These are phyloP conservation scores for Epinotia nisella DNA, from an alignment of 2,888 invertebrate species.

Conservation along the genomic window DNA sequence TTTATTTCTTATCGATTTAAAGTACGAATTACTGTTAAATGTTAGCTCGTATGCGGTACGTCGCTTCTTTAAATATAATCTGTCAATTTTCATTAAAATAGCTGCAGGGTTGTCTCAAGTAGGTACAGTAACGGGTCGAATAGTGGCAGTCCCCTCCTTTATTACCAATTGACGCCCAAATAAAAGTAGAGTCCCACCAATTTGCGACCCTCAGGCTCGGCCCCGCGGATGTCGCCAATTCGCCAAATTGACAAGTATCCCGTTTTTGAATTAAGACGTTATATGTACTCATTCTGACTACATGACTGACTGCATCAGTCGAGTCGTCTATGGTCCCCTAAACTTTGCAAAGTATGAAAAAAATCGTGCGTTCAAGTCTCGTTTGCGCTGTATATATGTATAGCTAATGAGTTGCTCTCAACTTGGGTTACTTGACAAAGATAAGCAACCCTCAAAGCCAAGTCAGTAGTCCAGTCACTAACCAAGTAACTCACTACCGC, in stretches of 20 bases:
- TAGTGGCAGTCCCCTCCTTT: conserved; percentile 39
- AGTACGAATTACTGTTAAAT: no score
- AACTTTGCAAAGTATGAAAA: no score
- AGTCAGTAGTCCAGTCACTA: conserved; percentile 38
- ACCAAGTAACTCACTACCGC: conserved; percentile 19
- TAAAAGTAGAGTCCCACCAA: conserved; percentile 63
- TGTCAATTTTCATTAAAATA: conserved; percentile 1
- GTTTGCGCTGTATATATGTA: no score
- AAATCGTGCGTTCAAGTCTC: no score
- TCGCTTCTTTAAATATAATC: neutral
- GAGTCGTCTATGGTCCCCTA: no score
- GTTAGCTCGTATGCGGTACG: neutral
- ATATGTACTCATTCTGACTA: conserved; percentile 8
- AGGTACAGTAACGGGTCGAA: conserved; percentile 18
- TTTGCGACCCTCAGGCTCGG: conserved; percentile 63
- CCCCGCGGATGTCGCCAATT: conserved; percentile 72
- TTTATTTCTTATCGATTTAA: neutral
- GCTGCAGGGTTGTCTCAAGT: conserved; percentile 13
- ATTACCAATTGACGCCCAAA: conserved; percentile 60
- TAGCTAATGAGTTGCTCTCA: neutral
- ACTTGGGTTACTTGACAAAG: conserved; percentile 34
- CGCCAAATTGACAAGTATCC: conserved; percentile 68
- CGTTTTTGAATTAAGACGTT: conserved; percentile 53
- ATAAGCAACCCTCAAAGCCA: conserved; percentile 43
- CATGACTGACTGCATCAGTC: no score